phyloP scores from a whole-genome alignment of 2,113 vertebrate genomes.

The Barnardius zonarius region DNA sequence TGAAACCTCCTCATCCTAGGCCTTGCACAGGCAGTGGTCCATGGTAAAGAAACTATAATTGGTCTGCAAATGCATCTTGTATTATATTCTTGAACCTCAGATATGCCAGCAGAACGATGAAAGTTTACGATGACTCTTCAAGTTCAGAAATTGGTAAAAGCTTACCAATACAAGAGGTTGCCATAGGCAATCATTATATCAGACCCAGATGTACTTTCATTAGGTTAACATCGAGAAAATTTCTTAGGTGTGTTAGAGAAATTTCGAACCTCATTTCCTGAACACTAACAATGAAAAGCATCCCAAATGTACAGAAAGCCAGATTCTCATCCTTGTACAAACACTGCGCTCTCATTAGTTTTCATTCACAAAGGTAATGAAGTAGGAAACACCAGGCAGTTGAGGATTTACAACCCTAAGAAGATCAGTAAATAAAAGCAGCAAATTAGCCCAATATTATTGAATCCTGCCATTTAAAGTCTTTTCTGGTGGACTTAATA shows the following conservation, averaged over 20 bases:
- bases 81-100: background rate
- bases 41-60: background rate
- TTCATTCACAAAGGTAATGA: slow-evolving; percentile 50
- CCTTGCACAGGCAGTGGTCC: background rate
- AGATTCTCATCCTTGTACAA: background rate
- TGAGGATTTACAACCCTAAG: slow-evolving; percentile 61
- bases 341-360: background rate
- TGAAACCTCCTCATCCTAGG: background rate
- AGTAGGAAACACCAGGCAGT: slow-evolving; percentile 10
- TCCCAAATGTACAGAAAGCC: background rate
- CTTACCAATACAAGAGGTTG: background rate
- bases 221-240: background rate
- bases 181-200: background rate
- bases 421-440: slow-evolving; percentile 66
- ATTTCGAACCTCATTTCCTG: background rate
- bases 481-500: slow-evolving; percentile 50
- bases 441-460: slow-evolving; percentile 55
- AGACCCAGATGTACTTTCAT: background rate
- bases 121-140: background rate
- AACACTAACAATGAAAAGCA: background rate
- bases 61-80: background rate
- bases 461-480: slow-evolving; percentile 47
- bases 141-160: background rate
- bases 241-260: background rate
- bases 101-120: background rate